These are phyloP conservation scores for Hirtodrosophila alboralis DNA, from an alignment of 2,888 invertebrate species.

Conservation along the genomic window DNA sequence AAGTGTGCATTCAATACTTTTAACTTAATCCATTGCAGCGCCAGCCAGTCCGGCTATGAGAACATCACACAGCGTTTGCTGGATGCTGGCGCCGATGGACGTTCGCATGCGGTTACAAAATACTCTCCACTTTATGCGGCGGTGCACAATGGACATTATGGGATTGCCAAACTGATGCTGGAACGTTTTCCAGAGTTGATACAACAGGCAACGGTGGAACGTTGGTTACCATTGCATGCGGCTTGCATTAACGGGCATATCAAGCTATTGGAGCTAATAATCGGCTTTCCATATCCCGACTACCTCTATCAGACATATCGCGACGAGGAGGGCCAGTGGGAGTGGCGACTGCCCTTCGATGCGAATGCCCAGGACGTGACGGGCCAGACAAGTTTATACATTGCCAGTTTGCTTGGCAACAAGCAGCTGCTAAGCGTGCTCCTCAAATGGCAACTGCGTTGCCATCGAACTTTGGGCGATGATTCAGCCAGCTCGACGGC, in stretches of 20 bases:
- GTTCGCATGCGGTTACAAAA: slow-evolving; percentile 94
- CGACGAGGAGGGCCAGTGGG: slow-evolving; percentile 90
- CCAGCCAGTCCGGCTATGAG: slow-evolving; percentile 93
- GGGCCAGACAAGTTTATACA: slow-evolving; percentile 95
- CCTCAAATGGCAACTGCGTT: slow-evolving; percentile 88
- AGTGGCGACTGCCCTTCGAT: slow-evolving; percentile 95
- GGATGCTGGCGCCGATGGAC: slow-evolving; percentile 93
- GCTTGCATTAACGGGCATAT: slow-evolving; percentile 95
- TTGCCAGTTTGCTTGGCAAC: slow-evolving; percentile 94
- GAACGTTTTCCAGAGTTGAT: slow-evolving; percentile 93
- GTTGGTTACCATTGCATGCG: slow-evolving; percentile 96
- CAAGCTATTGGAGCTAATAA: slow-evolving; percentile 90
- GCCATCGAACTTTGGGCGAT: slow-evolving; percentile 81
- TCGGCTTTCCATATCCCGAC: slow-evolving; percentile 92
- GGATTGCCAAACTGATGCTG: slow-evolving; percentile 90
- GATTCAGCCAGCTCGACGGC: slow-evolving; percentile 37
- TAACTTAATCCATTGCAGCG: slow-evolving; percentile 86
- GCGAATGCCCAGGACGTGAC: slow-evolving; percentile 95
- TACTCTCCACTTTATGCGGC: slow-evolving; percentile 97
- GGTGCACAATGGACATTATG: slow-evolving; percentile 92
- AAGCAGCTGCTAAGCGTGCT: slow-evolving; percentile 90
- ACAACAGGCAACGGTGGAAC: slow-evolving; percentile 94
- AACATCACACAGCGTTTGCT: slow-evolving; percentile 91
- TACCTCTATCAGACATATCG: slow-evolving; percentile 88
- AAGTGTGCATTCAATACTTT: too few species aligned